Base-by-base conservation (phyloP, 1,140 invertebrate species). In the Pinna nobilis region DNA sequence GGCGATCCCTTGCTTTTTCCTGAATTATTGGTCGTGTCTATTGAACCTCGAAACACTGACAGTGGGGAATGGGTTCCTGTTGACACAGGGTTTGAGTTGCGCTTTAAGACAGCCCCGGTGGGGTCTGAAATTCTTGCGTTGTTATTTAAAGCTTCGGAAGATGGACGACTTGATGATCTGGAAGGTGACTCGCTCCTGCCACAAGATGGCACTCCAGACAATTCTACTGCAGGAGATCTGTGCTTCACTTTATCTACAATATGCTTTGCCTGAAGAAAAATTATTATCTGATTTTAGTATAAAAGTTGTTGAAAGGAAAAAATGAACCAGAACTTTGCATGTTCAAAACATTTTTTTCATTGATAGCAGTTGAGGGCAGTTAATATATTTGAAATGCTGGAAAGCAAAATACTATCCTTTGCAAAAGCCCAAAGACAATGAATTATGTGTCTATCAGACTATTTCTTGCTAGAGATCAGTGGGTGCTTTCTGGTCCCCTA, bases 221-320 rank as follows among this genome's bases (percentile, higher is more conserved):
- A 15, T 28, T 82, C 82, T n/a, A 73, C 30, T n/a, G 69, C 41
- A 9, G 82, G 78, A 23, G 79, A 77, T 39, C 80, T 70, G 50
- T 87, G 85, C 30, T 82, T 76, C 1, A 71, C 74, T 44, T 84
- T 82, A 13, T 82, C 82, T 44, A 81, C 76, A 30, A 77, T 50
- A 28, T 87, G 84, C 50, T 87, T 88, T 18, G 87, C 86, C 87
- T 88, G 73, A 33, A 84, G 84, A 59, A 53, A n/a, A n/a, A n/a
- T n/a, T n/a, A n/a, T n/a, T n/a, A n/a, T n/a, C n/a, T n/a, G n/a
- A n/a, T n/a, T n/a, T n/a, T n/a, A n/a, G n/a, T n/a, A n/a, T n/a
- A 5, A 57, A 59, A 32, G 37, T 35, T 3, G 23, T 55, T 0
- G 35, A 18, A 18, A 18, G 20, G 15, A 30, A 59, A 13, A 33